These are phyloP conservation scores for Electrophaes corylata DNA, from an alignment of 2,888 invertebrate species.

Conservation along the genomic window DNA sequence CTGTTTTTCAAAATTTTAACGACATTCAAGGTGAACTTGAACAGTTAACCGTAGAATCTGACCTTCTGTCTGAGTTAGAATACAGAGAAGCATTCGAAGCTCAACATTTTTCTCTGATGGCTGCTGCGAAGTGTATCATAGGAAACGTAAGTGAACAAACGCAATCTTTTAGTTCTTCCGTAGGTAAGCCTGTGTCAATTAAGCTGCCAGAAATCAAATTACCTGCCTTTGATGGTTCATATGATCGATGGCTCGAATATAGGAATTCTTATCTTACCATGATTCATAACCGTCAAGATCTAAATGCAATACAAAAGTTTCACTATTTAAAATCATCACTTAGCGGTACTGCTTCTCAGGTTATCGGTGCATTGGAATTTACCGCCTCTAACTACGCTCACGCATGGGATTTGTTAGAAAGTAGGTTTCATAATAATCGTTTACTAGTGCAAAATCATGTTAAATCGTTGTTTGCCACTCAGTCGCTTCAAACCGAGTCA, in stretches of 20 bases:
- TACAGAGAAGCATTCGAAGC: background rate
- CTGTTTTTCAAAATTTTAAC: background rate
- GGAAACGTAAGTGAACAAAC: background rate
- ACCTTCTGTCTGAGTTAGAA: background rate
- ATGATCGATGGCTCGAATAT: conserved; percentile 38
- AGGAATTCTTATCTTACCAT: conserved; percentile 31
- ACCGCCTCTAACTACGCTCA: conserved; percentile 25
- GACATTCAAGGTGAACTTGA: background rate
- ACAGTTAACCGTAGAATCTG: background rate
- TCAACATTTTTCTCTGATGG: background rate
- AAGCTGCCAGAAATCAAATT: conserved; percentile 31
- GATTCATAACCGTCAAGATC: conserved; percentile 27
- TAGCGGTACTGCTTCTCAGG: conserved; percentile 22
- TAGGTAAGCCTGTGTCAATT: background rate
- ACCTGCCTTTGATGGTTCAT: conserved; percentile 35
- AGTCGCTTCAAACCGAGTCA: conserved; percentile 24
- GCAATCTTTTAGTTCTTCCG: background rate
- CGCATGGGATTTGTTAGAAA: conserved; percentile 32
- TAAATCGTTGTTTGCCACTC: conserved; percentile 7
- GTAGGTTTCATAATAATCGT: conserved; percentile 16
- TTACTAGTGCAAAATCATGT: conserved; percentile 13
- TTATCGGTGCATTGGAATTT: conserved; percentile 33
- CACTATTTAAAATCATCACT: conserved; percentile 35
- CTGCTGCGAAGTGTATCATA: background rate
- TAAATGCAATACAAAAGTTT: conserved; percentile 34